These are phyloP conservation scores for Otus scops DNA, from an alignment of 2,797 vertebrate species.

Conservation along the genomic window DNA sequence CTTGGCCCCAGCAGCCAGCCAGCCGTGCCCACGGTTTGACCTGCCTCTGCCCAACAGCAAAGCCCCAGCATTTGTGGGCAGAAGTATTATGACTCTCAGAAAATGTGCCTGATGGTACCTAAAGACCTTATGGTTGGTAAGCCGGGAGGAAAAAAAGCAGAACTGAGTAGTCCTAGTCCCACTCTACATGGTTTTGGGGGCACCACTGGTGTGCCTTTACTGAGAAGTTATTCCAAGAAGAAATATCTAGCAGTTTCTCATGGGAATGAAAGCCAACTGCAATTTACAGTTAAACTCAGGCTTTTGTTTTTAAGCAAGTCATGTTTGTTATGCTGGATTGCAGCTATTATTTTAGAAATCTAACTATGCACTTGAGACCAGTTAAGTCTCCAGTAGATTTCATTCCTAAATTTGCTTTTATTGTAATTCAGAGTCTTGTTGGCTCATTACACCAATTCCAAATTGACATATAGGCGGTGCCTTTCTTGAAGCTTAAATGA, in stretches of 20 bases:
- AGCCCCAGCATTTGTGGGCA: not conserved
- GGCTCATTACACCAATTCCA: slow-evolving; percentile 26
- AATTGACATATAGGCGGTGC: slow-evolving; percentile 1
- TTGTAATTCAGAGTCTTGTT: slow-evolving; percentile 45
- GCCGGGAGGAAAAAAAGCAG: not conserved
- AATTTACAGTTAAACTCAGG: slow-evolving; percentile 5
- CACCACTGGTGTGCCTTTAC: not conserved
- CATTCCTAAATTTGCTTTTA: slow-evolving; percentile 47
- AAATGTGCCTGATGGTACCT: not conserved
- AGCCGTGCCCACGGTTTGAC: not conserved
- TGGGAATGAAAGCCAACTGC: slow-evolving; percentile 21
- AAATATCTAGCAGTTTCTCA: slow-evolving; percentile 31
- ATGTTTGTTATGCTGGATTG: slow-evolving; percentile 55
- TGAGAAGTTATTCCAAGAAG: not conserved
- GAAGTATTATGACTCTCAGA: not conserved
- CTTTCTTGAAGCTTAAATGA: slow-evolving; percentile 48
- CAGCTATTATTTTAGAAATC: slow-evolving; percentile 59
- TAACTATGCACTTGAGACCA: slow-evolving; percentile 52
- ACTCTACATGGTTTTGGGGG: not conserved
- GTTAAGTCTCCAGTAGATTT: slow-evolving; percentile 49
- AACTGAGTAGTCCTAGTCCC: not conserved
- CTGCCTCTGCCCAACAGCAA: not conserved
- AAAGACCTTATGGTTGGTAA: not conserved
- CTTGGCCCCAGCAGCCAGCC: not conserved
- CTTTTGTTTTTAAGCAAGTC: slow-evolving; percentile 55